phyloP scores from a whole-genome alignment of 2,113 vertebrate species.

The Gymnocephalus cernua region DNA sequence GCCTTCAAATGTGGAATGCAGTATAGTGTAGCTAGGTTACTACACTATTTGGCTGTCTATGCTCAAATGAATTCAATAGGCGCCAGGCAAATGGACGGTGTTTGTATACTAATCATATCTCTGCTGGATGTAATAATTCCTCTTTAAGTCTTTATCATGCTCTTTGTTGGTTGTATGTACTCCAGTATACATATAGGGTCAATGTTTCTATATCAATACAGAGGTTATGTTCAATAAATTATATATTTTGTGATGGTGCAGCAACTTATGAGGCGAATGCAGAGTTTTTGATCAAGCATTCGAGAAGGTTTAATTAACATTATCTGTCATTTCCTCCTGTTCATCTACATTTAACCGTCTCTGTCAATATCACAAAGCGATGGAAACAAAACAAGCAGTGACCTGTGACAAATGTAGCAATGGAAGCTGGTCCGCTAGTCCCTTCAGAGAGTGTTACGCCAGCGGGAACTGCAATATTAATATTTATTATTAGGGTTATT shows the following conservation, averaged over 20 bases:
- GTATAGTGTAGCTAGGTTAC: slow-evolving; percentile 52
- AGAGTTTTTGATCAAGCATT: slow-evolving; percentile 18
- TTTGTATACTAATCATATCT: slow-evolving; percentile 39
- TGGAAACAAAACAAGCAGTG: slow-evolving; percentile 1
- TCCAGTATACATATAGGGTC: slow-evolving; percentile 43
- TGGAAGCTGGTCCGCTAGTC: slow-evolving; percentile 23
- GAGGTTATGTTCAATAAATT: slow-evolving; percentile 43
- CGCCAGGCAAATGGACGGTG: slow-evolving; percentile 37
- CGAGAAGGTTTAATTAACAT: slow-evolving; percentile 25
- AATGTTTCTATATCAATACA: slow-evolving; percentile 53
- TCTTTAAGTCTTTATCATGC: slow-evolving; percentile 44
- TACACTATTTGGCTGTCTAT: slow-evolving; percentile 53
- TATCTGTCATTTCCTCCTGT: slow-evolving; percentile 28
- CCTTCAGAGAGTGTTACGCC: slow-evolving; percentile 4
- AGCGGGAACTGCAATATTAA: slow-evolving; percentile 42
- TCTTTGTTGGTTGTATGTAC: slow-evolving; percentile 58
- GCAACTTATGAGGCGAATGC: slow-evolving; percentile 18
- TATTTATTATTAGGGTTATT: slow-evolving; percentile 24
- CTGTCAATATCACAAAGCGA: slow-evolving; percentile 23
- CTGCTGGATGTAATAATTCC: slow-evolving; percentile 56
- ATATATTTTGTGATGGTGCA: slow-evolving; percentile 52
- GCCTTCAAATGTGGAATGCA: slow-evolving; percentile 60
- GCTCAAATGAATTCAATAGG: slow-evolving; percentile 57
- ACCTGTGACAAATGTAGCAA: slow-evolving; percentile 76
- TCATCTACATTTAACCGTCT: slow-evolving; percentile 36